Conservation (phyloP, 2,113 vertebrate genomes). For the Oryzias celebensis region DNA sequence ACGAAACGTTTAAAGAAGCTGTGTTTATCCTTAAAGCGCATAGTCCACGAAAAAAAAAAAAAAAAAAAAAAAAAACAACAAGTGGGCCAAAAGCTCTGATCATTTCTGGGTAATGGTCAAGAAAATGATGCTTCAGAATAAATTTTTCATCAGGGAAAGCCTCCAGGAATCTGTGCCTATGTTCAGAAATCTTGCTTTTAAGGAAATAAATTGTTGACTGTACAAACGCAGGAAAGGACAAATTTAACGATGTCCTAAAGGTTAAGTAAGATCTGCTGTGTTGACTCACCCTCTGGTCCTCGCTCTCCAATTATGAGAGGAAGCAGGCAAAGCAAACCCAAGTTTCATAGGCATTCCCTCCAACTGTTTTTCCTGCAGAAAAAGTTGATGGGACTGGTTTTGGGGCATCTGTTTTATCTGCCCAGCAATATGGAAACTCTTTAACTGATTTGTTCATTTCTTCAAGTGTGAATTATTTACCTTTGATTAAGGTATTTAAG, state of each 20-base stretch:
- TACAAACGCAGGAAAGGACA: constrained; percentile 6
- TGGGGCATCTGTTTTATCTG: neutral
- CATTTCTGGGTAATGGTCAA: neutral
- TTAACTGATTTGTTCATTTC: neutral
- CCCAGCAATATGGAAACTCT: neutral
- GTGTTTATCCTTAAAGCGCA: neutral
- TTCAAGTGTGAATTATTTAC: neutral
- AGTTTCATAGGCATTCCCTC: neutral
- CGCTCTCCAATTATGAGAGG: neutral
- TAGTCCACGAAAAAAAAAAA: no score
- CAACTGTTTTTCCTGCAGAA: neutral
- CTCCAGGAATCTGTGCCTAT: constrained; percentile 2
- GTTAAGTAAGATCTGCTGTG: constrained; percentile 6
- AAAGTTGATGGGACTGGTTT: neutral
- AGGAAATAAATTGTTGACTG: constrained; percentile 8
- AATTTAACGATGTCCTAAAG: constrained; percentile 13
- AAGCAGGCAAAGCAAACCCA: neutral
- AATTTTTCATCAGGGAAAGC: constrained; percentile 1
- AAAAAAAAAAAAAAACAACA: constrained; percentile 6
- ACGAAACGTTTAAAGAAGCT: constrained; percentile 21
- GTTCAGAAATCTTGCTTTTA: constrained; percentile 8
- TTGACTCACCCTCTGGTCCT: neutral
- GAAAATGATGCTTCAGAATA: neutral
- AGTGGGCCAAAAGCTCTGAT: constrained; percentile 7
- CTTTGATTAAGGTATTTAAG: neutral